Percentiles rank a stretch among this genome's conserved stretches.
These are phyloP conservation scores for Spialia ferax DNA, from an alignment of 2,888 invertebrate genomes.

Conservation along the genomic window DNA sequence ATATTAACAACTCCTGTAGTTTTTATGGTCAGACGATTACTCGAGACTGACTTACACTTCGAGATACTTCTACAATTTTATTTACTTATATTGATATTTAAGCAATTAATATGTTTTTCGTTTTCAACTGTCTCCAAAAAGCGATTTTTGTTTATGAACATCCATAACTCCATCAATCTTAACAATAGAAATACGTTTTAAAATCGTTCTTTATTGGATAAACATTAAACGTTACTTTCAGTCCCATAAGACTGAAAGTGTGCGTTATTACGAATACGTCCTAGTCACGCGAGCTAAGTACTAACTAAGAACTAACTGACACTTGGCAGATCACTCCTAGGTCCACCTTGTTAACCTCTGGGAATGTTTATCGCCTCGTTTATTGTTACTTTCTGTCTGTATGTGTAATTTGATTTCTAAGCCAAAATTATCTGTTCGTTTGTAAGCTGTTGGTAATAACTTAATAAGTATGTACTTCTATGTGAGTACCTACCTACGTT, in stretches of 20 bases:
- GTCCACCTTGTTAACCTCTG: slow-evolving; percentile 6
- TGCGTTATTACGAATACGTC: neutral
- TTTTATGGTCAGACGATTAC: too few species aligned
- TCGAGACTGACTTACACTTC: too few species aligned
- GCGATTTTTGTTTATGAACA: neutral
- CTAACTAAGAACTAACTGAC: neutral
- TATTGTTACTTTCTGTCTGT: neutral
- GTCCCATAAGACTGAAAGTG: neutral
- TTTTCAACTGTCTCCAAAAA: neutral
- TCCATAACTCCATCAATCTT: too few species aligned
- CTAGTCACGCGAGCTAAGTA: neutral
- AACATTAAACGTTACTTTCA: too few species aligned
- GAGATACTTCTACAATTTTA: too few species aligned
- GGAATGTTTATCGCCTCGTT: neutral
- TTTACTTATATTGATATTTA: too few species aligned
- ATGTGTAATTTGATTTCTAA: neutral
- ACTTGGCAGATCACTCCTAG: slow-evolving; percentile 2
- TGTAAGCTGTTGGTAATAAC: neutral
- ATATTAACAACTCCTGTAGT: too few species aligned
- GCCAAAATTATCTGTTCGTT: neutral
- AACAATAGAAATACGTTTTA: too few species aligned
- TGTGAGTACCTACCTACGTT: too few species aligned
- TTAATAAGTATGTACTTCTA: too few species aligned
- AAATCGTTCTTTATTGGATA: neutral
- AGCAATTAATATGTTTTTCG: too few species aligned